Evolutionary conservation across 2,888 invertebrate genomes (phyloP), one percentile per base, ranked within the genome.

Genomic region (Ctenicera cuprea): DNA sequence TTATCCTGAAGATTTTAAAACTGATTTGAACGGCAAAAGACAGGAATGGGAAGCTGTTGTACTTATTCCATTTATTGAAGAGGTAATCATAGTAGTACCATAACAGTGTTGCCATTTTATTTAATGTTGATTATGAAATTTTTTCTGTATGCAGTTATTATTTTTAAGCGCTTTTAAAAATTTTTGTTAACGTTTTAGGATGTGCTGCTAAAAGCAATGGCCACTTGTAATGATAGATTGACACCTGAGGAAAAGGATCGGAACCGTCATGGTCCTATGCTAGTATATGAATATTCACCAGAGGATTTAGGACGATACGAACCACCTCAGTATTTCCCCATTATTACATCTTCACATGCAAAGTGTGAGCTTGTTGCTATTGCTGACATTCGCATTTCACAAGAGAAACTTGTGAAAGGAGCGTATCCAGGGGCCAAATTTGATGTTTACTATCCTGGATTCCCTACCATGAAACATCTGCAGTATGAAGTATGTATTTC

Each of bases 41-140:
- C 95, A 97, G 83, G 97, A 97, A 78, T 99, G 99, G 98, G 98
- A 98, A 85, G 97, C 97, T 0, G 94, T 98, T 0, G 96, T 97
- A 0, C 89, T 97, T 0, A 95, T 98, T 83, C 97, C 97, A 0
- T 97, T 98, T 81, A 97, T 98, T 81, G 93, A 97, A 80, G 96
- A 97, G 88, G 93, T 91, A 80, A 37, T 11, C 2, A 26, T 26
- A 2, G 26, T 26, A 3, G 26, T n/a, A n/a, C n/a, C n/a, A n/a
- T n/a, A n/a, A n/a, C n/a, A n/a, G n/a, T n/a, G n/a, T n/a, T n/a
- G n/a, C n/a, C n/a, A n/a, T n/a, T n/a, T n/a, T n/a, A n/a, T n/a
- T n/a, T n/a, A n/a, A n/a, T n/a, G n/a, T n/a, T n/a, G n/a, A n/a
- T n/a, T n/a, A n/a, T n/a, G n/a, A n/a, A n/a, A n/a, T n/a, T n/a